Base-by-base conservation (phyloP, 2,113 vertebrate species). In the Anas platyrhynchos region DNA sequence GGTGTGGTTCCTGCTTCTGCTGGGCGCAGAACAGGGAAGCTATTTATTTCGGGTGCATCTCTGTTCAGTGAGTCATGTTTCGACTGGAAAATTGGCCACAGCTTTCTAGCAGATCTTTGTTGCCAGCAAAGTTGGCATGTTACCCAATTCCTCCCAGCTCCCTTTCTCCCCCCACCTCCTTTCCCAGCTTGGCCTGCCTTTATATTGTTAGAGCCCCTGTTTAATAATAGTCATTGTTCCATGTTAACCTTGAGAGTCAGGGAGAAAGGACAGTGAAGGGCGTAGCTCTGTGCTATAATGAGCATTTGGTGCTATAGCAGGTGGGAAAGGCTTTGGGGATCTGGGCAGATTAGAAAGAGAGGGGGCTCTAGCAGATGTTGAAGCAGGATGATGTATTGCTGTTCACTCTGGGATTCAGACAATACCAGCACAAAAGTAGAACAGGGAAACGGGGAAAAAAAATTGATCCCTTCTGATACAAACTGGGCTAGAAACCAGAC, bases 21-120 rank as follows among this genome's bases (percentile, higher is more conserved):
- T 97, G 95, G 95, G 97, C 76, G 66, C 85, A 97, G 98, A 98
- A 99, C 98, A 99, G 98, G 99, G 98, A 99, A 98, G 98, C 98
- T 99, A 98, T 99, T 99, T 99, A 99, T 99, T 99, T 99, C 96
- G 97, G 98, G 98, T 96, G 97, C 98, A 99, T 99, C 98, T 99
- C 98, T 99, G 98, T 94, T 98, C 98, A 98, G 98, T 99, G 99
- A 99, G 98, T 99, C 99, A 99, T 99, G 98, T 99, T 99, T 99
- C 98, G 87, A 98, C 99, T 99, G 99, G 99, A 99, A 99, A 99
- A 98, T 98, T 98, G 98, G 98, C 98, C 98, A 96, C 88, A 94
- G 98, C 97, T 98, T 98, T 98, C 97, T 97, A 83, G 50, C 95
- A 98, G 98, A 98, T 97, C 96, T 98, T 97, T 90, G 84, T 97